Evolutionary conservation across 2,113 vertebrate genomes (phyloP).

Genomic region (Lampris incognitus): DNA sequence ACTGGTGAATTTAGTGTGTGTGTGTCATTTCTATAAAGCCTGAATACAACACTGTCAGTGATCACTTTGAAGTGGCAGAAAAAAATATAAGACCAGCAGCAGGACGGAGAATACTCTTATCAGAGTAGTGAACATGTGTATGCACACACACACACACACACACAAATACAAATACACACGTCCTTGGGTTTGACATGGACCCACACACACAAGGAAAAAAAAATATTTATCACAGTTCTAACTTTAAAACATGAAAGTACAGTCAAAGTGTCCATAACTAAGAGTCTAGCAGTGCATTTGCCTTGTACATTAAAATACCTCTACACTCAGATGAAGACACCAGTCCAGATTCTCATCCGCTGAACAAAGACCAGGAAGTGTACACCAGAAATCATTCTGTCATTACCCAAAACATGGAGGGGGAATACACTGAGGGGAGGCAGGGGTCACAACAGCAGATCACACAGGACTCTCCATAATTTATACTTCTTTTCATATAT

Average conservation of each 20-base stretch:
- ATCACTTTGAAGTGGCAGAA: conserved; percentile 45
- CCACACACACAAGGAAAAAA: conserved; percentile 34
- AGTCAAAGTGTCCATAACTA: conserved; percentile 34
- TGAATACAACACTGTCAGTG: conserved; percentile 55
- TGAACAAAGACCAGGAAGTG: conserved; percentile 47
- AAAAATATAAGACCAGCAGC: conserved; percentile 47
- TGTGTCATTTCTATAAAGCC: conserved; percentile 64
- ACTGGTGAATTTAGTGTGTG: conserved; percentile 55
- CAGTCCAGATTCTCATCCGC: conserved; percentile 15
- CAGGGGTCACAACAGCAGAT: conserved; percentile 49
- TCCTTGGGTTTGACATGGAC: conserved; percentile 35
- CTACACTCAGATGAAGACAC: conserved; percentile 8
- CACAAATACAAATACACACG: conserved; percentile 36
- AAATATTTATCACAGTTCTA: conserved; percentile 39
- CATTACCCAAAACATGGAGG: conserved; percentile 45
- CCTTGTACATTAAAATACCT: not conserved
- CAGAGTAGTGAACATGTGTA: not conserved
- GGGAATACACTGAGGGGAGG: conserved; percentile 34
- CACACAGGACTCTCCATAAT: conserved; percentile 54
- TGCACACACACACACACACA: conserved; percentile 11
- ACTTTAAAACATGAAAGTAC: conserved; percentile 44
- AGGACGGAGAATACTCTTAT: not conserved
- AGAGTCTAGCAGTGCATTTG: conserved; percentile 23
- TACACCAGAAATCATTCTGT: conserved; percentile 47
- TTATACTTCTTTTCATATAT: conserved; percentile 65